Evolutionary conservation across 2,797 vertebrate species (phyloP), one percentile per base, ranked within the genome.

Genomic region (Mormyrops attenuatus): DNA sequence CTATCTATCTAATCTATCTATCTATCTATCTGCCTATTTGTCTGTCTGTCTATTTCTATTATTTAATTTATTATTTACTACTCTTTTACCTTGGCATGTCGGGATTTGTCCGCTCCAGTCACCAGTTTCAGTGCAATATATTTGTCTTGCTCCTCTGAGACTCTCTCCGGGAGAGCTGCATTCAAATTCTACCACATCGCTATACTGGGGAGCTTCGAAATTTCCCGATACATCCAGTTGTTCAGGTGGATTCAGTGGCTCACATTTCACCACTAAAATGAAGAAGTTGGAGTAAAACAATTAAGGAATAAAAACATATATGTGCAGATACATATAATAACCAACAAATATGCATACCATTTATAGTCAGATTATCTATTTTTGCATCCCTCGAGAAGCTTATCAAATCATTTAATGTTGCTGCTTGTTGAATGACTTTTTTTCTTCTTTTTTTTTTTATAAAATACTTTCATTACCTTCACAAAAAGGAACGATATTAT

Each of bases 401-500:
- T 17, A 38, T 44, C 15, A 2, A 41, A 80, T 44, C 38, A 80
- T 80, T 30, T 53, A 85, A 9, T 85, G n/a, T 47, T 84, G 44
- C 13, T 44, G 38, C 73, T 20, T 80, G 17, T 80, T 44, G 17
- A 80, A 44, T n/a, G 5, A 80, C 2, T 20, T 17, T 20, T 20
- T 41, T 57, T 85, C 3, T 13, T 47, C 22, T 52, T 22, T 52
- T 53, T 49, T 22, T 86, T 6, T 4, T 9, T n/a, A n/a, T n/a
- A 2, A 4, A 15, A 57, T 38, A 87, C 6, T n/a, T 41, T 86
- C 1, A 66, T 84, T 92, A 95, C 96, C 92, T 92, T 95, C 93
- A 93, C 96, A 96, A n/a, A 93, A 5, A 1, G 96, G 95, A 60
- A 95, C 6, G 5, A 47, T 2, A 2, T 94, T 94, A 80, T 95